These are phyloP conservation scores for Aldrovandia affinis DNA, from an alignment of 2,797 vertebrate genomes.

Conservation along the genomic window DNA sequence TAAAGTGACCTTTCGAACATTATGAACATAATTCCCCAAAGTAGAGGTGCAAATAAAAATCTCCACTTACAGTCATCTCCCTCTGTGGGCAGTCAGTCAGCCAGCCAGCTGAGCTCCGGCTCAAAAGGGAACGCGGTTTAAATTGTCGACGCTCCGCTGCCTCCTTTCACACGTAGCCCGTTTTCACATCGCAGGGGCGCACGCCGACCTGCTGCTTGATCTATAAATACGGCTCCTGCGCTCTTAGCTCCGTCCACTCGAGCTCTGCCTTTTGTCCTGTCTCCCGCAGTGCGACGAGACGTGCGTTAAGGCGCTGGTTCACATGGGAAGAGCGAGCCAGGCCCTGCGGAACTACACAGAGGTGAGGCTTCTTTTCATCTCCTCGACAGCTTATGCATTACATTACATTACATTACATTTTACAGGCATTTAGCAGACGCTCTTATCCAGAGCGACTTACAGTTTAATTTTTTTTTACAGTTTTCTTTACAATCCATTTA, in stretches of 20 bases:
- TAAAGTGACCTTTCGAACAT: not conserved
- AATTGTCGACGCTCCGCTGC: not conserved
- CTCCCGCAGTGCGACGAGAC: constrained; percentile 72
- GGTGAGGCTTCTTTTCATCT: constrained; percentile 53
- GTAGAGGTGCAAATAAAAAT: not conserved
- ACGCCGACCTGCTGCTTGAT: not conserved
- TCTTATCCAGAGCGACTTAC: no score
- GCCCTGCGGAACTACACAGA: constrained; percentile 63
- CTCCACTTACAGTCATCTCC: not conserved
- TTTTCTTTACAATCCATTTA: no score
- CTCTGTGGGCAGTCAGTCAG: not conserved
- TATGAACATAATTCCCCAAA: not conserved
- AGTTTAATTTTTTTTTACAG: no score
- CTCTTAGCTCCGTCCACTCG: constrained; percentile 4
- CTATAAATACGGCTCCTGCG: not conserved
- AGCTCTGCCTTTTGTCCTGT: constrained; percentile 9
- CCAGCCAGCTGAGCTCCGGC: not conserved
- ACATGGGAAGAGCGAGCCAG: constrained; percentile 75
- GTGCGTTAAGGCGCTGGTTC: constrained; percentile 73
- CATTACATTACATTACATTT: no score
- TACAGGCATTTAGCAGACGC: no score
- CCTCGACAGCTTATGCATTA: no score
- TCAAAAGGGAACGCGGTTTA: not conserved
- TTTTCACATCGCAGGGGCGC: constrained; percentile 5
- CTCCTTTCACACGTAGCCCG: not conserved